Percentiles rank a stretch among this genome's conserved stretches.
phyloP scores from a whole-genome alignment of 2,797 vertebrate species.

The Hybognathus amarus region DNA sequence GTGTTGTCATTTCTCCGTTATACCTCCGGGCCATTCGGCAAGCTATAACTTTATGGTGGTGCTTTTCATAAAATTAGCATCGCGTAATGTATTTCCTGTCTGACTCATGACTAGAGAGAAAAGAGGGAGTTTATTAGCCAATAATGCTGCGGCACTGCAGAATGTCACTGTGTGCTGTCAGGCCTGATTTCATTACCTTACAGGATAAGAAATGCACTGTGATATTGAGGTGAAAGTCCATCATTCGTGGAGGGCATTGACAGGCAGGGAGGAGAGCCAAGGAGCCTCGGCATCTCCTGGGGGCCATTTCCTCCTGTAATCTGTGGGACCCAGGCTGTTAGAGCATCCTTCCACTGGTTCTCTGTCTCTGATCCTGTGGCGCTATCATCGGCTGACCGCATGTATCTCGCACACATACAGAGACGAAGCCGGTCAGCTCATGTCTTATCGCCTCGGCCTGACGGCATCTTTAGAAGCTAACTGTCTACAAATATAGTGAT shows the following conservation, averaged over 20 bases:
- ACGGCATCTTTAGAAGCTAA: conserved; percentile 70
- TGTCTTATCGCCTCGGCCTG: conserved; percentile 68
- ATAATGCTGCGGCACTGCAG: conserved; percentile 57
- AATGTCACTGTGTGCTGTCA: conserved; percentile 65
- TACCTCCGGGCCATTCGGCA: conserved; percentile 45
- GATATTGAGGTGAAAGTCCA: conserved; percentile 54
- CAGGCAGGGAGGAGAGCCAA: conserved; percentile 44
- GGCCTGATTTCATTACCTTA: conserved; percentile 63
- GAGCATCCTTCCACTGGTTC: conserved; percentile 35
- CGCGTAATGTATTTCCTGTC: conserved; percentile 62
- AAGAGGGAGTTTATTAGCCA: conserved; percentile 60
- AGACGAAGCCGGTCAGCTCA: conserved; percentile 26
- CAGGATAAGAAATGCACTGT: conserved; percentile 57
- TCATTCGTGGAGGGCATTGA: conserved; percentile 58
- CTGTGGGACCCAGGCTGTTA: conserved; percentile 48
- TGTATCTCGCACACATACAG: conserved; percentile 43
- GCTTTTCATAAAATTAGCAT: conserved; percentile 56
- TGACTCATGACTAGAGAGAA: conserved; percentile 46
- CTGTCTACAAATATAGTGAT: conserved; percentile 73
- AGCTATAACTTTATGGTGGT: conserved; percentile 52
- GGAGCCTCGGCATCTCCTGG: conserved; percentile 32
- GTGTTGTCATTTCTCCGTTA: conserved; percentile 17
- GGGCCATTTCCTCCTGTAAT: conserved; percentile 54
- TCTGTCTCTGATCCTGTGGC: conserved; percentile 40
- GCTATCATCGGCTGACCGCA: conserved; percentile 40